Base-by-base conservation (phyloP, 2,797 vertebrate species). In the Prionace glauca region DNA sequence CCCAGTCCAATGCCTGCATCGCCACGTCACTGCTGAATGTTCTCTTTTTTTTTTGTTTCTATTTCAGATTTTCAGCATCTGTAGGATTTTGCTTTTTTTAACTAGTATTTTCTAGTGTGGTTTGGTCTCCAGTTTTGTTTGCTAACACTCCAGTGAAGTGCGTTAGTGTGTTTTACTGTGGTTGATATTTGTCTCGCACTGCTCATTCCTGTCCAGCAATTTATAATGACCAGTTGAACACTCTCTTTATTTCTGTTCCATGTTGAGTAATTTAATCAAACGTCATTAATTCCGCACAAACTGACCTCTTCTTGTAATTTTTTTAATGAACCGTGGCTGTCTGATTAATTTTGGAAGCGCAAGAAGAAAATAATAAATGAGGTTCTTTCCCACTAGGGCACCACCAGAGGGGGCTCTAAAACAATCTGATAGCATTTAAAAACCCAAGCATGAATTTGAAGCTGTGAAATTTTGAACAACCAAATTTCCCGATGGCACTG, bases 331-430 rank as follows among this genome's bases (percentile, higher is more conserved):
- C 87, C 26, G 4, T 90, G 29, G 26, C 29, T 60, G 87, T 29
- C 29, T 62, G 26, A 90, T 90, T 90, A 50, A 62, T 62, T 62
- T 20, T 62, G n/a, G 41, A 29, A 11, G 41, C 18, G 20, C 32
- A 81, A 36, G 4, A 18, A 81, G 62, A 81, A 81, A 36, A 56
- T 88, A 88, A 88, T 41, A 41, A 41, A 41, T 41, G 41, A 41
- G 29, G 24, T 88, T 88, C 50, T 88, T 60, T 88, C 29, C 0
- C 50, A n/a, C 60, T 65, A 91, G 29, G 16, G 60, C 32, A 65
- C 88, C 88, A 91, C 88, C 88, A 91, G 88, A 91, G 88, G 88
- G 88, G 16, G 88, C 88, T 91, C 60, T n/a, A n/a, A 60, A n/a
- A 65, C 20, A 62, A 32, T 16, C 32, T 36, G n/a, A 65, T 91